Conservation (phyloP, 2,797 vertebrate species). For the Manis crassicaudata region DNA sequence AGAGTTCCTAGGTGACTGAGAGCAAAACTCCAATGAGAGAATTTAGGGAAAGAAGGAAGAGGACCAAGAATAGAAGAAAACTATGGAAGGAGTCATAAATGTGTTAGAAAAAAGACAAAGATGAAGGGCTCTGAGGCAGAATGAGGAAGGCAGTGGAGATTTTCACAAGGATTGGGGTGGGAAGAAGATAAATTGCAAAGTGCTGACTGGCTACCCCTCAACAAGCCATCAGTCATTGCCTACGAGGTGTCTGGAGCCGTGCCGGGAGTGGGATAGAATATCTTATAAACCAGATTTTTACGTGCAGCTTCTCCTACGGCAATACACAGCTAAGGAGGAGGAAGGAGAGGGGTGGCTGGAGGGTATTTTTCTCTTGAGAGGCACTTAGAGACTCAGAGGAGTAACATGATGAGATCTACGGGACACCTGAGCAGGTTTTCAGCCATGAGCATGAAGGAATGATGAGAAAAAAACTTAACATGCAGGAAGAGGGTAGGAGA, state of each 20-base stretch:
- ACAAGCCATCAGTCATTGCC: not conserved
- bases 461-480: not conserved
- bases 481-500: not conserved
- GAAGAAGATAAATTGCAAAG: not conserved
- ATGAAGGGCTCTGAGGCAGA: not conserved
- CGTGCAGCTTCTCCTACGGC: not conserved
- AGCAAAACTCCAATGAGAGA: not conserved
- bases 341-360: not conserved
- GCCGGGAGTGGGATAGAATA: not conserved
- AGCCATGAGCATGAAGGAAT: not conserved
- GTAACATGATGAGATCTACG: not conserved
- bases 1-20: not conserved
- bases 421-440: not conserved
- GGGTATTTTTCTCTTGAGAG: not conserved
- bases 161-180: not conserved
- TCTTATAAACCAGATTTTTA: not conserved
- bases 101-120: not conserved
- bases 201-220: not conserved
- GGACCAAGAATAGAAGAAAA: not conserved
- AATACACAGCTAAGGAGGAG: not conserved
- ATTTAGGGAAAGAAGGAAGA: not conserved
- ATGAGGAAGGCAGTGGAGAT: not conserved
- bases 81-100: not conserved
- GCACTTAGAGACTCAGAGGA: not conserved
- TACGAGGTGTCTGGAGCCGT: not conserved